Percentiles rank a stretch among this genome's conserved stretches.
phyloP scores from a whole-genome alignment of 1,140 invertebrate genomes.

The Saxidomus purpurata region DNA sequence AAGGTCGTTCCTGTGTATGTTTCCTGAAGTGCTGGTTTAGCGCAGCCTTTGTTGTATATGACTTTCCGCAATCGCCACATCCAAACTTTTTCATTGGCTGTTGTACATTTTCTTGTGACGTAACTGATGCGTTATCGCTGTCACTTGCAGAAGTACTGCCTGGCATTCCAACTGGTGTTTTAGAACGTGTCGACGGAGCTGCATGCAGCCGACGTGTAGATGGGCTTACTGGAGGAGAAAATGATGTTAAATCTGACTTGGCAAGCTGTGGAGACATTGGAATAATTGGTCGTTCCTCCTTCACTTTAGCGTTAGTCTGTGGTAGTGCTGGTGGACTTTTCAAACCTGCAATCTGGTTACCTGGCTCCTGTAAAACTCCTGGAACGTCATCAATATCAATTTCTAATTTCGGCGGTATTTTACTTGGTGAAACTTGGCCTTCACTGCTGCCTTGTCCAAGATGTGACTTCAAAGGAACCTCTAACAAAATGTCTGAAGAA shows the following conservation, averaged over 20 bases:
- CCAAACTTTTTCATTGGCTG: slow-evolving; percentile 90
- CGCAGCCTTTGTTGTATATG: slow-evolving; percentile 91
- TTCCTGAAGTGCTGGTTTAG: slow-evolving; percentile 89
- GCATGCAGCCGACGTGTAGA: slow-evolving; percentile 25
- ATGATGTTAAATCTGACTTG: slow-evolving; percentile 25
- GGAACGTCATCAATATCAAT: slow-evolving; percentile 68
- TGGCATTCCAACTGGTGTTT: neutral
- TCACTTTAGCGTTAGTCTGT: neutral
- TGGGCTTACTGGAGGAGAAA: slow-evolving; percentile 46
- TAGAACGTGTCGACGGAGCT: neutral
- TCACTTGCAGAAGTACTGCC: neutral
- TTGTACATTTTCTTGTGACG: neutral
- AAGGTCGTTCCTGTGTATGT: slow-evolving; percentile 98
- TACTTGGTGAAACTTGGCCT: slow-evolving; percentile 13
- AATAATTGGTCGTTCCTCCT: neutral
- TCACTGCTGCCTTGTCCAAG: neutral
- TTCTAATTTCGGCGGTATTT: slow-evolving; percentile 40
- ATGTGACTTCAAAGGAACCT: neutral
- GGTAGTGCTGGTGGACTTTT: neutral
- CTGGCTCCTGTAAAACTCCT: slow-evolving; percentile 80
- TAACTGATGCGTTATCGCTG: neutral
- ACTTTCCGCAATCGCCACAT: slow-evolving; percentile 93
- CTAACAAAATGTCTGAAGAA: neutral
- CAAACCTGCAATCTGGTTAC: no score
- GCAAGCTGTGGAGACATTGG: neutral